Evolutionary conservation across 2,113 vertebrate species (phyloP), one percentile per base, ranked within the genome.

Genomic region (Chaetorhynchus papuensis): DNA sequence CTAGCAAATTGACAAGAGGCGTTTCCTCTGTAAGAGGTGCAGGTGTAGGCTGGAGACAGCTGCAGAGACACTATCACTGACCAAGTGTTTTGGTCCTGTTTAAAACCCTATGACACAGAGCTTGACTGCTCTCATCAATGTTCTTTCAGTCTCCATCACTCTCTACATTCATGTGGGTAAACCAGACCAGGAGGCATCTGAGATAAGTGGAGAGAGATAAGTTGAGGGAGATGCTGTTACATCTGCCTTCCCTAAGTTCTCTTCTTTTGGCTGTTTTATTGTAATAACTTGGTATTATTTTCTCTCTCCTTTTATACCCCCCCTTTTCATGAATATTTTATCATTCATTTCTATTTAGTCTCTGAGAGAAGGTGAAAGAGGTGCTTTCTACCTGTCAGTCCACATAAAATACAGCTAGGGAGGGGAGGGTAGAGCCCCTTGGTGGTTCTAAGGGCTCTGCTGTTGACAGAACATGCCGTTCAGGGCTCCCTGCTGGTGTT

Each of bases 271-370:
- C 21, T 64, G 24, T 68, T 63, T 81, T 93, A 21, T 81, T 94
- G 87, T 86, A 94, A 35, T 72, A 95, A 82, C 28, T 57, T 61
- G 15, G 47, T 20, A 15, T 50, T 41, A 37, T 87, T 92, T 65
- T 22, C 44, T 69, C 50, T 27, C 31, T 41, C 10, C 24, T 49
- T 78, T 77, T 52, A 27, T 13, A 3, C 28, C 9, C 15, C 31
- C 39, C 16, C 26, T 47, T 91, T 86, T 87, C 71, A 72, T 91
- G 35, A 94, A 65, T 87, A 90, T 92, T 96, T 94, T 80, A 86
- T 92, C 39, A 65, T 44, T 81, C 8, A 33, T 86, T 94, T 96
- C 56, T 57, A 39, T 82, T 75, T 93, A 74, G 42, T 31, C n/a
- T 63, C 47, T 23, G 56, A 89, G 47, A 49, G 72, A 79, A 94